Evolutionary conservation across 53 echinoderm and acorn worm species (phyloP).

Genomic region (Glandiceps talaboti): DNA sequence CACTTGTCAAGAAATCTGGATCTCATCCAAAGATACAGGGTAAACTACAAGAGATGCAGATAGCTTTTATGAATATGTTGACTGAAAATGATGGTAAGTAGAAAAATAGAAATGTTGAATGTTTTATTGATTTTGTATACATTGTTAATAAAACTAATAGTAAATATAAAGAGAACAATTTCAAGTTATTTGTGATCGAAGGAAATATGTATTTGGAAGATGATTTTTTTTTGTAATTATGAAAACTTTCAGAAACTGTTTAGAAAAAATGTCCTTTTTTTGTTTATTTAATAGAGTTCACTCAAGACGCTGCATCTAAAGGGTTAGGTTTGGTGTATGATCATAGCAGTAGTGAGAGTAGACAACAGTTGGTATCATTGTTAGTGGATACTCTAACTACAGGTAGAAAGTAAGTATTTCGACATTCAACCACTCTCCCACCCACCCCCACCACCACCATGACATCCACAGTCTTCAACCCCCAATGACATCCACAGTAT

Average conservation of each 20-base stretch:
- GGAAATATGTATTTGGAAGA: too few species aligned
- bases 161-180: too few species aligned
- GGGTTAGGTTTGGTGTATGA: slow-evolving; percentile 82
- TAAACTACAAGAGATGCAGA: slow-evolving; percentile 42
- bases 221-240: too few species aligned
- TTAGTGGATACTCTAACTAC: slow-evolving; percentile 72
- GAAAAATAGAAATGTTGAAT: neutral
- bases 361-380: slow-evolving; percentile 50
- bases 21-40: slow-evolving; percentile 50
- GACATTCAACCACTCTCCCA: too few species aligned
- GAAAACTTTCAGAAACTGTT: too few species aligned
- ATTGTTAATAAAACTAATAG: too few species aligned
- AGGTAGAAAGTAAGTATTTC: slow-evolving; percentile 60
- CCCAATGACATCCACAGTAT: too few species aligned
- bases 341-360: slow-evolving; percentile 38
- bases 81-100: slow-evolving; percentile 81
- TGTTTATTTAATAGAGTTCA: slow-evolving; percentile 63
- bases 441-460: too few species aligned
- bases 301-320: slow-evolving; percentile 88
- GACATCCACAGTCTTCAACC: too few species aligned
- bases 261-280: too few species aligned
- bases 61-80: slow-evolving; percentile 77
- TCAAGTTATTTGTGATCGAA: too few species aligned
- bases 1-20: slow-evolving; percentile 81
- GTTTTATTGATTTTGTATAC: too few species aligned